Evolutionary conservation across 2,888 invertebrate species (phyloP).

Genomic region (Hydropsyche betteni): DNA sequence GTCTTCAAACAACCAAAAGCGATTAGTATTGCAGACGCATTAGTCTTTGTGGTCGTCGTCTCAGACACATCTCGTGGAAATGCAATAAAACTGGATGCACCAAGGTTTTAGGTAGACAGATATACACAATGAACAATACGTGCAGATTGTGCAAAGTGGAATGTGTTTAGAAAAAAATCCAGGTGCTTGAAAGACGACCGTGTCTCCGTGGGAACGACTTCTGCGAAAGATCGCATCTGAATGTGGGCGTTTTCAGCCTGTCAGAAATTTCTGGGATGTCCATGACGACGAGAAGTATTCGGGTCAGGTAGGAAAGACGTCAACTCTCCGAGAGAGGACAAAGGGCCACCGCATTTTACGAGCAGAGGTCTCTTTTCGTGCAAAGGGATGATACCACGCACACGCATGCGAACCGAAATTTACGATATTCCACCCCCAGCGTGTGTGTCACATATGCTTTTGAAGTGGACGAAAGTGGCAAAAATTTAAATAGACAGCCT

Average conservation of each 20-base stretch:
- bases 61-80: neutral
- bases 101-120: too few relatives aligned
- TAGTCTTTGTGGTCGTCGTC: neutral
- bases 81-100: too few relatives aligned
- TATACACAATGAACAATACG: too few relatives aligned
- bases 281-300: constrained; percentile 9
- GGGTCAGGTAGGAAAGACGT: constrained; percentile 30
- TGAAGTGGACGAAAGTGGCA: too few relatives aligned
- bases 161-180: neutral
- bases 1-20: constrained; percentile 11
- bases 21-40: constrained; percentile 16
- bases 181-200: too few relatives aligned
- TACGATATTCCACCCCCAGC: too few relatives aligned
- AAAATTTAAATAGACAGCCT: too few relatives aligned
- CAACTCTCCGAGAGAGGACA: constrained; percentile 9
- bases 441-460: too few relatives aligned
- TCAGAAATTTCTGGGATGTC: constrained; percentile 1
- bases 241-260: constrained; percentile 19
- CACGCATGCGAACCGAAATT: neutral
- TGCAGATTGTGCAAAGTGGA: too few relatives aligned
- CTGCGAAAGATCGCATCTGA: constrained; percentile 1
- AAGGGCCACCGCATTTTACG: constrained; percentile 17
- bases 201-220: constrained; percentile 3
- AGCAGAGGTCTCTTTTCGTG: neutral
- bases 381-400: neutral